These are phyloP conservation scores for Rafetus swinhoei DNA, from an alignment of 2,113 vertebrate species.

Conservation along the genomic window DNA sequence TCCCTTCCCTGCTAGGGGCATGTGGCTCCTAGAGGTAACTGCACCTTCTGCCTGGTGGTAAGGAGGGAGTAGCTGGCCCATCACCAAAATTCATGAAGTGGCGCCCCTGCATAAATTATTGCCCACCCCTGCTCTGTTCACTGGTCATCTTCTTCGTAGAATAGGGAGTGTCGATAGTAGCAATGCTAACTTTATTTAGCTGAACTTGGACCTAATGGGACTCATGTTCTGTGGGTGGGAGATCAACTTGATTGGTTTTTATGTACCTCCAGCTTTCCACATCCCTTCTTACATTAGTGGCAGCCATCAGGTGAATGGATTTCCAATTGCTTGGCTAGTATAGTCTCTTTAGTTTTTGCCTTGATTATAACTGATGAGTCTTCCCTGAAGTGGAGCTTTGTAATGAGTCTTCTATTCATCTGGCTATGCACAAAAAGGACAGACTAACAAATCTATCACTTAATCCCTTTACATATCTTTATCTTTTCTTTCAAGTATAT, in stretches of 20 bases:
- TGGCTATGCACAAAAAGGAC: not conserved
- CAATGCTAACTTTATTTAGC: not conserved
- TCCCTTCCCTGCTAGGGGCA: no score
- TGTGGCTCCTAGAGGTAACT: no score
- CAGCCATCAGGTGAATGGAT: not conserved
- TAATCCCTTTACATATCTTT: rapidly evolving
- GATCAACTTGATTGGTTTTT: not conserved
- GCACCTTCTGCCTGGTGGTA: no score
- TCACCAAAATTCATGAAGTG: no score
- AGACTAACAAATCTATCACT: not conserved
- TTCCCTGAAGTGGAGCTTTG: rapidly evolving
- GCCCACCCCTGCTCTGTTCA: no score
- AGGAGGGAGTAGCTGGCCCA: no score
- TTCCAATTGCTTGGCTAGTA: not conserved
- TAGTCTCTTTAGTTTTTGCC: not conserved
- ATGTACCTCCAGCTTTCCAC: not conserved
- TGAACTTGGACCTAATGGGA: no score
- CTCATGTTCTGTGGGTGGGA: no score
- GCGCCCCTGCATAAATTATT: no score
- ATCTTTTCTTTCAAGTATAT: not conserved
- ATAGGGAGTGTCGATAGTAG: not conserved
- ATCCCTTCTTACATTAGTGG: not conserved
- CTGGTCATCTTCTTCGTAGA: not conserved
- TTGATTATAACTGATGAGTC: not conserved
- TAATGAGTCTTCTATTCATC: not conserved